Evolutionary conservation across 53 echinoderm and acorn worm species (phyloP).

Genomic region (Antedon mediterranea): DNA sequence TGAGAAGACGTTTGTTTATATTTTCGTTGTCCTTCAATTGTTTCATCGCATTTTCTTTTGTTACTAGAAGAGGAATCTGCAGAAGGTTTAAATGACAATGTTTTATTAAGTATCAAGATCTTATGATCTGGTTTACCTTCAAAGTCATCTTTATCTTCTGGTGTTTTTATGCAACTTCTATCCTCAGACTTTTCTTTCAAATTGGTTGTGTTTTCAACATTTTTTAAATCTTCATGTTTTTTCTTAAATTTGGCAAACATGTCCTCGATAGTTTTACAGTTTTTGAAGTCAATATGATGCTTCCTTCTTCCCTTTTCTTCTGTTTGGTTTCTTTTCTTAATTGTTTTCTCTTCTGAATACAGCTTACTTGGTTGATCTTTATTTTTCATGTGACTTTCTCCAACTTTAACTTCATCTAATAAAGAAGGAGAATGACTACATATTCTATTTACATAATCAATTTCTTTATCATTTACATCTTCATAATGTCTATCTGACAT

Average conservation of each 20-base stretch:
- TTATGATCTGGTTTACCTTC: neutral
- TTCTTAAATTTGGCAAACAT: neutral
- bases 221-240: neutral
- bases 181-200: neutral
- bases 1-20: conserved; percentile 8
- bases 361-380: neutral
- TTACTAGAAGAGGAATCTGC: neutral
- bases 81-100: neutral
- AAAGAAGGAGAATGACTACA: too few species aligned
- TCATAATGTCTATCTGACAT: too few species aligned
- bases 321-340: neutral
- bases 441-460: too few species aligned
- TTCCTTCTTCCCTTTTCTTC: neutral
- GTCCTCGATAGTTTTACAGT: neutral
- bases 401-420: too few species aligned
- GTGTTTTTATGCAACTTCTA: neutral
- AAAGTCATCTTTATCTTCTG: too few species aligned
- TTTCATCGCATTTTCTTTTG: neutral
- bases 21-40: neutral
- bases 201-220: neutral
- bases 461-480: too few species aligned
- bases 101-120: neutral
- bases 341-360: neutral
- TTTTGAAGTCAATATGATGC: neutral
- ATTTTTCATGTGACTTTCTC: too few species aligned